phyloP scores from a whole-genome alignment of 1,140 invertebrate genomes.

The Platorchestia sp. region DNA sequence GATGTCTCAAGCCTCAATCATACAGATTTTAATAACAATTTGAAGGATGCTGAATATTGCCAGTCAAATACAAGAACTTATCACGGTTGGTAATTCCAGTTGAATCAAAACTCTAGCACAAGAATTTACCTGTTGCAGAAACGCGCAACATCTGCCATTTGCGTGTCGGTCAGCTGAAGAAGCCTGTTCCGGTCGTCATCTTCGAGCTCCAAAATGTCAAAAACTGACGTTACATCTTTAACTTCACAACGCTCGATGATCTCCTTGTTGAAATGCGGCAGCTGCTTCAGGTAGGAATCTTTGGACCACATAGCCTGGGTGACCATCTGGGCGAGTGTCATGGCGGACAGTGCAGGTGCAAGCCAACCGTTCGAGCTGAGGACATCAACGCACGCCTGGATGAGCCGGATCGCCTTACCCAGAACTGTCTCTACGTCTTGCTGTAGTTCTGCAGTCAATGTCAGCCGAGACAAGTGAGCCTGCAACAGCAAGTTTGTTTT shows the following conservation, averaged over 20 bases:
- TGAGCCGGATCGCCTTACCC: conserved; percentile 83
- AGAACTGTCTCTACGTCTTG: conserved; percentile 95
- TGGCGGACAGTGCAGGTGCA: conserved; percentile 96
- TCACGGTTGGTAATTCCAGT: background rate
- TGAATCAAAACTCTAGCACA: background rate
- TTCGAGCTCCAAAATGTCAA: conserved; percentile 98
- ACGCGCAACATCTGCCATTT: conserved; percentile 97
- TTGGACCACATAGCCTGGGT: conserved; percentile 99
- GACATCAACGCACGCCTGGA: conserved; percentile 99
- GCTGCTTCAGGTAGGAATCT: conserved; percentile 96
- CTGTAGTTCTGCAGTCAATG: conserved; percentile 94
- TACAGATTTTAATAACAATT: background rate
- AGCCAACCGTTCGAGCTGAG: conserved; percentile 98
- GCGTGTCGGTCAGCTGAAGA: conserved; percentile 84
- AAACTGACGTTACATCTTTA: conserved; percentile 88
- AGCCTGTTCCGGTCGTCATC: conserved; percentile 91
- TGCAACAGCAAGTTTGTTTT: conserved; percentile 97
- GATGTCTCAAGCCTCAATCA: no score
- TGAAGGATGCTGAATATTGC: background rate
- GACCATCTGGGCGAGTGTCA: conserved; percentile 99
- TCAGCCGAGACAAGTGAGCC: conserved; percentile 94
- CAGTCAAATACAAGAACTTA: background rate
- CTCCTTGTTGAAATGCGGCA: conserved; percentile 94
- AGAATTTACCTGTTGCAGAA: conserved; percentile 88
- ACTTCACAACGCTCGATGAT: conserved; percentile 70